phyloP scores from a whole-genome alignment of 2,888 invertebrate species.

The Drepana falcataria region DNA sequence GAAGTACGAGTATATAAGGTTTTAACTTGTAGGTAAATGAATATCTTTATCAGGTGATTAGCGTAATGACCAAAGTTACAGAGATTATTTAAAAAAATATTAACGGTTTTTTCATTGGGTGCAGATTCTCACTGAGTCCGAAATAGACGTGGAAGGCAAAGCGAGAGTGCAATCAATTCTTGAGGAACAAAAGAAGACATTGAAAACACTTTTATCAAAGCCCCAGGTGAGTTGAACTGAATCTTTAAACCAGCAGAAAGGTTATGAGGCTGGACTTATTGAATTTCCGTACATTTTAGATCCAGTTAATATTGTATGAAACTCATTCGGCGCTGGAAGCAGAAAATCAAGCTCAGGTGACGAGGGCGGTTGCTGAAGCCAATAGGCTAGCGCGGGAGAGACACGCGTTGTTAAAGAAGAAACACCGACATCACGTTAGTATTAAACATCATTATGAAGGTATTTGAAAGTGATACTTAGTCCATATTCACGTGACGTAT shows the following conservation, averaged over 20 bases:
- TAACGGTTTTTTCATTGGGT: slow-evolving; percentile 2
- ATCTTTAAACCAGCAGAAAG: background rate
- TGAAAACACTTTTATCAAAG: slow-evolving; percentile 85
- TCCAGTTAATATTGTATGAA: slow-evolving; percentile 89
- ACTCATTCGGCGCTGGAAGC: slow-evolving; percentile 87
- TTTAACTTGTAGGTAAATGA: no score
- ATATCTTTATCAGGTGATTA: no score
- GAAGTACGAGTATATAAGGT: no score
- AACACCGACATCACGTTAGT: slow-evolving; percentile 41
- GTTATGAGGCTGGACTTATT: background rate
- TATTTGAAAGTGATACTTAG: no score
- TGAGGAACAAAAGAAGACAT: slow-evolving; percentile 86
- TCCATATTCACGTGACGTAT: no score
- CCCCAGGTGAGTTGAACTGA: slow-evolving; percentile 80
- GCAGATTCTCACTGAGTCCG: slow-evolving; percentile 82
- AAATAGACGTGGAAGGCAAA: slow-evolving; percentile 80
- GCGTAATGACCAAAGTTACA: no score
- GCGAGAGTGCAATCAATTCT: slow-evolving; percentile 82
- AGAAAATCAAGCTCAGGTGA: slow-evolving; percentile 87
- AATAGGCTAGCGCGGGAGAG: slow-evolving; percentile 84
- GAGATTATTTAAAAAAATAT: no score
- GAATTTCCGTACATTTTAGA: slow-evolving; percentile 49
- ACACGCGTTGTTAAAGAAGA: slow-evolving; percentile 74
- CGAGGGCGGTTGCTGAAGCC: slow-evolving; percentile 82
- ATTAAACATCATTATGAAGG: background rate